Evolutionary conservation across 1,140 invertebrate species (phyloP).

Genomic region (Heliconius congener): DNA sequence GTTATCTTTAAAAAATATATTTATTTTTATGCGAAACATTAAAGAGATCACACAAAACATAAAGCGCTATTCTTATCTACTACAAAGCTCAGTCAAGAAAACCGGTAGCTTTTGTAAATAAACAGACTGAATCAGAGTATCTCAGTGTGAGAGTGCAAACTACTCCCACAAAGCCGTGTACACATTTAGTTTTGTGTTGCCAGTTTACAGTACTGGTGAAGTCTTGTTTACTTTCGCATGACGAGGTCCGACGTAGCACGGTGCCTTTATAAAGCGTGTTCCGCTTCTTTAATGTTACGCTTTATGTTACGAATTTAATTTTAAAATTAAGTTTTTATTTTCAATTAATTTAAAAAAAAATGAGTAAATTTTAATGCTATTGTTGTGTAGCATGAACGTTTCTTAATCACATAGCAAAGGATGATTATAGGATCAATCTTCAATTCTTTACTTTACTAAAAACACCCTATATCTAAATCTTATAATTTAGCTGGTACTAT

Average conservation of each 20-base stretch:
- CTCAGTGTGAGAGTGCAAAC: constrained; percentile 22
- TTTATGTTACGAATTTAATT: neutral
- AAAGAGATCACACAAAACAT: constrained; percentile 5
- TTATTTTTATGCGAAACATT: neutral
- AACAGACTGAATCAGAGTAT: constrained; percentile 22
- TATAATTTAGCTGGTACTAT: too few relatives aligned
- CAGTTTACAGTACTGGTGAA: constrained; percentile 28
- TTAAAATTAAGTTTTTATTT: neutral
- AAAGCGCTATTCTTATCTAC: neutral
- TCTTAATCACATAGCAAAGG: too few relatives aligned
- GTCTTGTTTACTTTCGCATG: constrained; percentile 26
- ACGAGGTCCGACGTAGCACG: constrained; percentile 15
- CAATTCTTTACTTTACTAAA: too few relatives aligned
- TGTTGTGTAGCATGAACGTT: too few relatives aligned
- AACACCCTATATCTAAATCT: too few relatives aligned
- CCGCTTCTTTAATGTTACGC: neutral
- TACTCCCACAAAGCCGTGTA: constrained; percentile 22
- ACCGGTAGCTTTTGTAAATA: constrained; percentile 24
- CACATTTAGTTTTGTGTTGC: constrained; percentile 27
- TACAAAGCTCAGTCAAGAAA: constrained; percentile 17
- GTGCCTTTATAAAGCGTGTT: neutral
- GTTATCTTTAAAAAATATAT: neutral
- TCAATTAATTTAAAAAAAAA: too few relatives aligned
- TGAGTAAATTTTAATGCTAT: too few relatives aligned
- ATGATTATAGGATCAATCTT: too few relatives aligned